Conservation (phyloP, 2,888 invertebrate species). For the Gryllus longicercus region DNA sequence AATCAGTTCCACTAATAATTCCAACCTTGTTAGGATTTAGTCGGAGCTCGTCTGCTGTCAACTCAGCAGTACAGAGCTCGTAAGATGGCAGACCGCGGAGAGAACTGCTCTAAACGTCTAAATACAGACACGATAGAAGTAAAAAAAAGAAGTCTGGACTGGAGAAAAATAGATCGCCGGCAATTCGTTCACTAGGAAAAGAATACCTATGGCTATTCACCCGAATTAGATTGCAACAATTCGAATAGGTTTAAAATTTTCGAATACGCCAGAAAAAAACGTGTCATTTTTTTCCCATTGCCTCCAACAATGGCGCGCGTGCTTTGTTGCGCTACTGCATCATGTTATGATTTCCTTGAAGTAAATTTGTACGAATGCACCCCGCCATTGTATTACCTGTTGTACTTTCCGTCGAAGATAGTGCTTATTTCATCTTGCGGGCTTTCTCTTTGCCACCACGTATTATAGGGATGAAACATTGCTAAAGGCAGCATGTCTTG, state of each 20-base stretch:
- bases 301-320: conserved; percentile 6
- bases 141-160: conserved; percentile 25
- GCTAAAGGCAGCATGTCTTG: not conserved
- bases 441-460: conserved; percentile 17
- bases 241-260: not conserved
- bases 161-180: conserved; percentile 29
- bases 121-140: conserved; percentile 23
- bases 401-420: conserved; percentile 9
- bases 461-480: conserved; percentile 17
- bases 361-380: not conserved
- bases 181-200: not conserved
- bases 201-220: not conserved
- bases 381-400: not conserved
- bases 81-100: conserved; percentile 33
- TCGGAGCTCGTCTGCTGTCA: conserved; percentile 32
- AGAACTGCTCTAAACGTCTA: conserved; percentile 24
- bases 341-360: not conserved
- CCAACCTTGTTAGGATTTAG: conserved; percentile 22
- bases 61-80: conserved; percentile 26
- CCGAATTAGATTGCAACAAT: not conserved
- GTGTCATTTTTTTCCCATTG: not conserved
- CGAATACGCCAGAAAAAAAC: not conserved
- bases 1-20: conserved; percentile 23
- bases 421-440: conserved; percentile 1
- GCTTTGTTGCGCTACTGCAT: not conserved